Base-by-base conservation (phyloP, 2,888 invertebrate species). In the Unio delphinus region DNA sequence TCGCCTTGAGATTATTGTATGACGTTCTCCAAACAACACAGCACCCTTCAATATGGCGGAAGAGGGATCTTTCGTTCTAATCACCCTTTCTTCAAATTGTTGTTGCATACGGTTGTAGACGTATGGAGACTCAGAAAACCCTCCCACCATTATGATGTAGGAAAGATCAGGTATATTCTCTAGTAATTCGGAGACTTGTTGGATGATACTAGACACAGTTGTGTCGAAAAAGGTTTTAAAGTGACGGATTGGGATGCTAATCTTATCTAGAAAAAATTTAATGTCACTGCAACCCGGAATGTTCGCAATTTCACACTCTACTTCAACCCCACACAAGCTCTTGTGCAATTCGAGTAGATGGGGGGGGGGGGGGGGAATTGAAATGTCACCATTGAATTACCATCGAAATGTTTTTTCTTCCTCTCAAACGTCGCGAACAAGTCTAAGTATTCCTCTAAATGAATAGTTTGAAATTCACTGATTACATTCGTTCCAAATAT, bases 21-120 rank as follows among this genome's bases (percentile, higher is more conserved):
- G 66, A 23, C 71, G 58, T 18, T 72, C 73, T 18, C 78, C 78
- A 60, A 68, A 73, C 23, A 73, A 58, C 1, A 74, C 73, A 6
- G 78, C 78, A 34, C 78, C 78, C 61, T 68, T 72, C 8, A 78
- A 55, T 4, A 78, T 70, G 3, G 72, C 73, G 1, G 61, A 45
- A 3, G 70, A 58, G 18, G 78, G 74, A 23, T 78, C 72, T 5
- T 55, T 60, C 0, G 78, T 74, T 28, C 68, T 64, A 26, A 63
- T 4, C 1, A 71, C 55, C 17, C 45, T 55, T 23, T 69, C 57
- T 15, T 15, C 58, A 61, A n/a, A 26, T 17, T 0, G 11, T 20
- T 61, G 8, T n/a, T 15, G 23, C 61, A 28, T 28, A 26, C 30
- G 23, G 17, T 18, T 30, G 18, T 26, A 63, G 26, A 61, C 26